Percentiles rank a stretch among this genome's conserved stretches.
Evolutionary conservation across 2,888 invertebrate genomes (phyloP).

Genomic region (Callyntrura sp.): DNA sequence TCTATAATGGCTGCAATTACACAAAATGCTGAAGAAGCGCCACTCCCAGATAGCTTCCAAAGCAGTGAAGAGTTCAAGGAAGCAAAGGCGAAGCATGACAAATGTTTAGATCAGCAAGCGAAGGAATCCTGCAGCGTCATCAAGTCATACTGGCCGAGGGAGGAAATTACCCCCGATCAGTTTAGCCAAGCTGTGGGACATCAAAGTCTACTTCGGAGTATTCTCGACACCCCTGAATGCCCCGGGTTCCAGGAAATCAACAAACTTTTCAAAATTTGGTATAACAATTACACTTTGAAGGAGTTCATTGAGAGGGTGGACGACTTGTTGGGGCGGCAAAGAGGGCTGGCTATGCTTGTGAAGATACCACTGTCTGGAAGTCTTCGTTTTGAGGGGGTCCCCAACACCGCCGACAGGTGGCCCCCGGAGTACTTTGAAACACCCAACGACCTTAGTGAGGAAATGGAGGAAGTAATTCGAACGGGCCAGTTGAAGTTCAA

Average conservation of each 20-base stretch:
- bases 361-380: not conserved
- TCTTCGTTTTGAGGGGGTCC: not conserved
- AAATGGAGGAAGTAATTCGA: not conserved
- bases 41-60: not conserved
- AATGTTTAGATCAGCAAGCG: not conserved
- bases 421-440: not conserved
- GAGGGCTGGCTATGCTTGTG: too few species aligned
- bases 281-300: not conserved
- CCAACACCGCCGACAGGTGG: not conserved
- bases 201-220: too few species aligned
- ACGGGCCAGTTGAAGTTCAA: not conserved
- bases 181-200: too few species aligned
- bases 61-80: not conserved
- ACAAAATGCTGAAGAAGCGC: not conserved
- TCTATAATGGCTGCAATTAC: not conserved
- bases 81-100: not conserved
- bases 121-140: not conserved
- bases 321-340: not conserved
- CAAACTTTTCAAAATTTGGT: not conserved
- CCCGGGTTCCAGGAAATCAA: not conserved
- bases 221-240: too few species aligned
- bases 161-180: too few species aligned
- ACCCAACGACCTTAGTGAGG: not conserved
- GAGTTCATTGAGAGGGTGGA: not conserved
- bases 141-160: not conserved